A percentile compares a stretch with the other conserved stretches of the same genome.
phyloP scores from a whole-genome alignment of 2,888 invertebrate genomes.

The Strigamia maritima region DNA sequence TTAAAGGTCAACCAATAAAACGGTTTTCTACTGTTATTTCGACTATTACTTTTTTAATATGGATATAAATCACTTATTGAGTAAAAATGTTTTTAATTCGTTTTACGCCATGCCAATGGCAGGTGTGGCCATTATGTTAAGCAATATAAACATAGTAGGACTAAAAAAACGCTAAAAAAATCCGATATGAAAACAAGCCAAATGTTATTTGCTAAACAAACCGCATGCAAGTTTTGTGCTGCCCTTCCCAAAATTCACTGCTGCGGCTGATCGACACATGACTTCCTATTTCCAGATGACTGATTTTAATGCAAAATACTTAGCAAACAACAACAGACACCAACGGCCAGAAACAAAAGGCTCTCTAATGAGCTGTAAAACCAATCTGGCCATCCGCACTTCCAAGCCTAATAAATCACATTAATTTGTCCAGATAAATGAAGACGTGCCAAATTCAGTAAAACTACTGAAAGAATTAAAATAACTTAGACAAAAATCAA shows the following conservation, averaged over 20 bases:
- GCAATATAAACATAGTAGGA: no score
- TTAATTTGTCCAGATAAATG: background rate
- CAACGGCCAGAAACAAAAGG: background rate
- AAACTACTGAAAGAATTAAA: no score
- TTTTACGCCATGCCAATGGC: no score
- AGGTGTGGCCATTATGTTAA: no score
- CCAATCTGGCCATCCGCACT: background rate
- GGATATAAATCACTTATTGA: no score
- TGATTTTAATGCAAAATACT: background rate
- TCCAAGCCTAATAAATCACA: background rate
- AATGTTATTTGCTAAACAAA: background rate
- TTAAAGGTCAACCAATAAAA: no score
- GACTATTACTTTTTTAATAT: no score
- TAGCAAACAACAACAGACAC: background rate
- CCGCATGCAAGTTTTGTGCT: background rate
- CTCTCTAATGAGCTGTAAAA: slow-evolving; percentile 8
- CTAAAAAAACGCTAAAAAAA: no score
- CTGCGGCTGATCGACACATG: background rate
- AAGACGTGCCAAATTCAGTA: background rate
- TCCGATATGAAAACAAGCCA: no score
- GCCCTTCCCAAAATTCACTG: background rate
- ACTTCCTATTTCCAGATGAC: background rate
- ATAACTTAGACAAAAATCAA: background rate
- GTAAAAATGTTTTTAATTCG: no score
- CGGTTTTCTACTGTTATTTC: no score